These are phyloP conservation scores for Pyrocephalus nanus DNA, from an alignment of 2,797 vertebrate species.

Conservation along the genomic window DNA sequence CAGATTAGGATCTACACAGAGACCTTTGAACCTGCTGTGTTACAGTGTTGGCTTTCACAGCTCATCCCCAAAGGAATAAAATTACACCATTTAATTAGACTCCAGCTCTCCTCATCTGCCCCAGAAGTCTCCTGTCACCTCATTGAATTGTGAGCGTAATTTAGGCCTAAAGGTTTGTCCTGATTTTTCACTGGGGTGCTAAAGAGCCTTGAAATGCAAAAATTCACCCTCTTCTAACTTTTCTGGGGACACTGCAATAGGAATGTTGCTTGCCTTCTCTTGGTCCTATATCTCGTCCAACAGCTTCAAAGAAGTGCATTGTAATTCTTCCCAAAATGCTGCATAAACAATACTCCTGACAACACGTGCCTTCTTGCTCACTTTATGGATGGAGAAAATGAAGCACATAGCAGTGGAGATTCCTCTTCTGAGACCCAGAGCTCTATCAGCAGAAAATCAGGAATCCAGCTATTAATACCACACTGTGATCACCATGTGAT, in stretches of 20 bases:
- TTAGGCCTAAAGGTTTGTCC: background rate
- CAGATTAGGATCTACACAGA: conserved; percentile 49
- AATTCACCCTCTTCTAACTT: background rate
- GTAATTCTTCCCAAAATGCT: background rate
- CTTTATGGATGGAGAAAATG: background rate
- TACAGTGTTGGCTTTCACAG: conserved; percentile 48
- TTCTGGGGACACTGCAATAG: background rate
- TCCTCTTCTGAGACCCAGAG: background rate
- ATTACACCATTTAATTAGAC: conserved; percentile 46
- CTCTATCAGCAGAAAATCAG: background rate
- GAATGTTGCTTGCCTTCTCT: background rate
- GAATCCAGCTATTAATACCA: background rate
- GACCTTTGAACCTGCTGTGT: conserved; percentile 49
- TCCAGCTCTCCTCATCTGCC: background rate
- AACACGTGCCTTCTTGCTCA: background rate
- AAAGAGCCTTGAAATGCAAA: background rate
- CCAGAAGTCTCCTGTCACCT: conserved; percentile 10
- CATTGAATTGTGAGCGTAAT: background rate
- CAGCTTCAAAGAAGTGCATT: background rate
- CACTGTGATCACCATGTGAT: background rate
- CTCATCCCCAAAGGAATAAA: conserved; percentile 34
- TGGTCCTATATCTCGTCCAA: background rate
- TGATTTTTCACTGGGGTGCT: background rate
- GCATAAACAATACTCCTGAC: background rate
- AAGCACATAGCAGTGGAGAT: background rate